These are phyloP conservation scores for Drosophila parvula DNA, from an alignment of 1,140 invertebrate species.

Conservation along the genomic window DNA sequence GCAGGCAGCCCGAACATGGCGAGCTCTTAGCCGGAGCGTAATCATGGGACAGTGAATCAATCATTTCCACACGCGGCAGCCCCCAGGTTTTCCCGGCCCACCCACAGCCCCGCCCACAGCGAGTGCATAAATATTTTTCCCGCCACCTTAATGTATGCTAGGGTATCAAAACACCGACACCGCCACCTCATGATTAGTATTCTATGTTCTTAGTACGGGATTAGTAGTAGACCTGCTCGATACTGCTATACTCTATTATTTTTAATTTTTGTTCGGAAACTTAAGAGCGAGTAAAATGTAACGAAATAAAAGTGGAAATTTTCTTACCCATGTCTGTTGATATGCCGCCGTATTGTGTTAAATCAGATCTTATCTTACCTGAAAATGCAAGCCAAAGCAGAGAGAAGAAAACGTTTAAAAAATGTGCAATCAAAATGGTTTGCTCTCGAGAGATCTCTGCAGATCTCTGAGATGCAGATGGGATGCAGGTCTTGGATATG, in stretches of 20 bases:
- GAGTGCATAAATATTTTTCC: constrained; percentile 34
- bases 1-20: constrained; percentile 44
- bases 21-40: constrained; percentile 47
- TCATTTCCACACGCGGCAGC: constrained; percentile 70
- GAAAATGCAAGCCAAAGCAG: constrained; percentile 66
- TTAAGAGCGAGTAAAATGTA: constrained; percentile 52
- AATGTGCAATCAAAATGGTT: constrained; percentile 70
- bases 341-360: constrained; percentile 84
- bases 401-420: constrained; percentile 76
- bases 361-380: constrained; percentile 84
- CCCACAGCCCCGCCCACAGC: constrained; percentile 34
- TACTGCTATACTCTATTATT: constrained; percentile 14
- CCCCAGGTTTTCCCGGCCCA: constrained; percentile 51
- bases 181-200: constrained; percentile 19
- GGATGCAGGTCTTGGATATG: constrained; percentile 1
- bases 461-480: constrained; percentile 17
- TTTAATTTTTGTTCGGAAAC: constrained; percentile 32
- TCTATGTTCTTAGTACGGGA: constrained; percentile 2
- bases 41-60: constrained; percentile 66
- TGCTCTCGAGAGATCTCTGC: constrained; percentile 34
- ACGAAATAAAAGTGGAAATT: constrained; percentile 79
- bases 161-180: constrained; percentile 36
- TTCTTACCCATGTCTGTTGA: constrained; percentile 84
- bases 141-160: constrained; percentile 26
- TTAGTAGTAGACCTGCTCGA: constrained; percentile 55